A percentile compares a stretch with the other conserved stretches of the same genome.
These are phyloP conservation scores for Clitarchus hookeri DNA, from an alignment of 2,888 invertebrate species.

Conservation along the genomic window DNA sequence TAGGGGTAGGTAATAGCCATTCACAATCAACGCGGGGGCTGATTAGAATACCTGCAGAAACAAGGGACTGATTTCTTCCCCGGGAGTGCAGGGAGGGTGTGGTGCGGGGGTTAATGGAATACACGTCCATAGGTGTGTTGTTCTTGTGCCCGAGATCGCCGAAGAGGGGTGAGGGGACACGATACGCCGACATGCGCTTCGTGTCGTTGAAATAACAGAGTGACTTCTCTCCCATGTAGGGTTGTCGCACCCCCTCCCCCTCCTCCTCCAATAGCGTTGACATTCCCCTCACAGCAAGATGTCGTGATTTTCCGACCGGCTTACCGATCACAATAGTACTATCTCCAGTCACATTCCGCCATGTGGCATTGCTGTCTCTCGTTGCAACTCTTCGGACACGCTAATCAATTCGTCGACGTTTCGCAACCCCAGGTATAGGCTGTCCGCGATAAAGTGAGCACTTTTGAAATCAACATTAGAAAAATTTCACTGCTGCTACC, in stretches of 20 bases:
- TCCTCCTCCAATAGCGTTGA: neutral
- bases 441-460: too few relatives aligned
- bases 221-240: neutral
- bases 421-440: too few relatives aligned
- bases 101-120: neutral
- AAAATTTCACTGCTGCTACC: too few relatives aligned
- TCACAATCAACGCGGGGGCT: slow-evolving; percentile 22
- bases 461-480: too few relatives aligned
- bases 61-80: slow-evolving; percentile 8
- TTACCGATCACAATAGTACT: too few relatives aligned
- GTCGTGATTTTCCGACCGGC: too few relatives aligned
- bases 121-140: neutral
- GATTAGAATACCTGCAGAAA: slow-evolving; percentile 21
- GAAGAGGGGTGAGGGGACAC: neutral
- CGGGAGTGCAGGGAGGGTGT: neutral
- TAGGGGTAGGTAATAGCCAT: slow-evolving; percentile 12
- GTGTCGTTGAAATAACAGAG: neutral
- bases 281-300: neutral
- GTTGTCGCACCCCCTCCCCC: neutral
- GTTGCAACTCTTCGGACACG: too few relatives aligned
- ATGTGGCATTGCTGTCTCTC: too few relatives aligned
- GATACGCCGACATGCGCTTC: neutral
- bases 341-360: too few relatives aligned
- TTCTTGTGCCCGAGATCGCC: neutral
- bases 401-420: too few relatives aligned